Conservation (phyloP, 2,888 invertebrate genomes). For the Epinotia ramella region DNA sequence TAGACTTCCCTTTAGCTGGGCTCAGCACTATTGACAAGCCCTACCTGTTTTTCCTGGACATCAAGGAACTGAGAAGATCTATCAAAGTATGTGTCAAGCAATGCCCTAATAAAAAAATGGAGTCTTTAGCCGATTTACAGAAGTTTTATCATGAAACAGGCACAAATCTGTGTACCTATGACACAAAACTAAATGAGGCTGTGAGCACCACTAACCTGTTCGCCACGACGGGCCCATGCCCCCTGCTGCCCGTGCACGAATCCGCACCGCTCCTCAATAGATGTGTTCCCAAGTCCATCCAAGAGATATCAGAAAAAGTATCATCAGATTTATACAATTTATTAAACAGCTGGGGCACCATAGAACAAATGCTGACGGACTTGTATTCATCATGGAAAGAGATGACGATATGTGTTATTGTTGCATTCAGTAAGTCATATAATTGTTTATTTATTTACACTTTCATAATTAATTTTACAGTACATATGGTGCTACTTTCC, state of each 20-base stretch:
- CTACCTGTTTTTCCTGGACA: slow-evolving; percentile 93
- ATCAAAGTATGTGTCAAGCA: slow-evolving; percentile 95
- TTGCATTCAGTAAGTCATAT: slow-evolving; percentile 90
- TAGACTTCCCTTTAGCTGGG: slow-evolving; percentile 91
- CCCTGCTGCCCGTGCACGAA: slow-evolving; percentile 90
- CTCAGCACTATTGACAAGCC: slow-evolving; percentile 91
- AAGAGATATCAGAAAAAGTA: slow-evolving; percentile 87
- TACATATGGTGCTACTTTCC: too few species aligned
- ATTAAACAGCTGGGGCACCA: slow-evolving; percentile 94
- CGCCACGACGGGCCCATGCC: slow-evolving; percentile 90
- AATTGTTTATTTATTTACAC: background rate
- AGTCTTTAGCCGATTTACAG: slow-evolving; percentile 87
- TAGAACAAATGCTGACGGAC: slow-evolving; percentile 95
- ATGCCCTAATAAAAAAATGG: slow-evolving; percentile 90
- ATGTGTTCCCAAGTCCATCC: slow-evolving; percentile 92
- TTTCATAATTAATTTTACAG: too few species aligned
- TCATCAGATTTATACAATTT: slow-evolving; percentile 91
- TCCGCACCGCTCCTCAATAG: slow-evolving; percentile 93
- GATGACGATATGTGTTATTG: slow-evolving; percentile 91
- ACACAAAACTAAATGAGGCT: slow-evolving; percentile 85
- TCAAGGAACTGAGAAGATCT: slow-evolving; percentile 90
- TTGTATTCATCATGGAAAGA: slow-evolving; percentile 95
- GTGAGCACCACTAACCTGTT: slow-evolving; percentile 71
- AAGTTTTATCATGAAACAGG: slow-evolving; percentile 90
- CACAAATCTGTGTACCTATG: slow-evolving; percentile 91